These are phyloP conservation scores for Phenacoccus solenopsis DNA, from an alignment of 1,140 invertebrate genomes.

Conservation along the genomic window DNA sequence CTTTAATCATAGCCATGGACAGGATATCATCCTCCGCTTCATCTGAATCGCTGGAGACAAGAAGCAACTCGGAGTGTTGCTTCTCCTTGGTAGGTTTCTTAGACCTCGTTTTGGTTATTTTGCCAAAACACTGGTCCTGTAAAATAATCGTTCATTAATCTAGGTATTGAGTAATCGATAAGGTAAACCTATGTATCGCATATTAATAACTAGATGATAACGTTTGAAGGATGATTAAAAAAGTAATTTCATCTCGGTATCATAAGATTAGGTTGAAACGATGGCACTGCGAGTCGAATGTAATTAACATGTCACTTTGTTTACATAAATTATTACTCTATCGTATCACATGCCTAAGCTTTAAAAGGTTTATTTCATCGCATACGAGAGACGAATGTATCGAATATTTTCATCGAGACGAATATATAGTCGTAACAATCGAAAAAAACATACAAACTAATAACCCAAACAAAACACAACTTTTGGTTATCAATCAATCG, in stretches of 20 bases:
- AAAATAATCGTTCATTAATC: background rate
- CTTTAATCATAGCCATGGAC: slow-evolving; percentile 17
- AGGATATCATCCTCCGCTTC: slow-evolving; percentile 6
- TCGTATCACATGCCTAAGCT: background rate
- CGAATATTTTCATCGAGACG: too few relatives aligned
- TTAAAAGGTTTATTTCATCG: background rate
- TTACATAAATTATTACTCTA: background rate
- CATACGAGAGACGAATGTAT: too few relatives aligned
- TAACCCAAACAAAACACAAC: background rate
- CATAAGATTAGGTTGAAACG: too few relatives aligned
- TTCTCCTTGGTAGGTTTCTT: background rate
- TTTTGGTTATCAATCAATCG: background rate
- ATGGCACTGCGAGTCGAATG: background rate
- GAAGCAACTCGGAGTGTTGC: slow-evolving; percentile 14
- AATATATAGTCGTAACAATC: background rate
- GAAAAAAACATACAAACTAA: background rate
- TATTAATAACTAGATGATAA: too few relatives aligned
- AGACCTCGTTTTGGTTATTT: slow-evolving; percentile 1
- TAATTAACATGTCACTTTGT: background rate
- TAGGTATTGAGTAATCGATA: too few relatives aligned
- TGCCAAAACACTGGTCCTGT: background rate
- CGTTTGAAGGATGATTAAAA: too few relatives aligned
- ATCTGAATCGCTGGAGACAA: slow-evolving; percentile 12
- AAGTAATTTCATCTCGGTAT: too few relatives aligned
- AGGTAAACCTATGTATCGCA: too few relatives aligned